phyloP scores from a whole-genome alignment of 2,888 invertebrate species.

The Campoplex nolae region DNA sequence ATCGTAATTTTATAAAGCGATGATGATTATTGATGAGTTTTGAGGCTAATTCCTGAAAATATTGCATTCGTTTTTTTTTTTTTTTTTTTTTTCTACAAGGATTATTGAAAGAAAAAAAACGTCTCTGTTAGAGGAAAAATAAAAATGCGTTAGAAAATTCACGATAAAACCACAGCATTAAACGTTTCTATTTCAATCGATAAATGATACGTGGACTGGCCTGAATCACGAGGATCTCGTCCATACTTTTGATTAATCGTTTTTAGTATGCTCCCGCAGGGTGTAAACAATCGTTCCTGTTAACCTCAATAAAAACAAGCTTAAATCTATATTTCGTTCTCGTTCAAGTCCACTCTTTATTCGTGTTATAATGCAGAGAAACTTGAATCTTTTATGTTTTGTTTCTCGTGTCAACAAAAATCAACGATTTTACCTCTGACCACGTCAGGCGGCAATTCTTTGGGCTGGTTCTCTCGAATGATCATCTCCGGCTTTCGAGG shows the following conservation, averaged over 20 bases:
- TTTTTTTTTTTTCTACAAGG: conserved; percentile 24
- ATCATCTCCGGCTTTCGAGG: conserved; percentile 94
- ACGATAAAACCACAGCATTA: no score
- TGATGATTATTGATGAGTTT: neutral
- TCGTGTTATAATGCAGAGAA: neutral
- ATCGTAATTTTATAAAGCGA: conserved; percentile 25
- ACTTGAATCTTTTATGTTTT: neutral
- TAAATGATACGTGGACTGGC: no score
- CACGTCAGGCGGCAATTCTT: conserved; percentile 96
- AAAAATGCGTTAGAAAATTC: conserved; percentile 58
- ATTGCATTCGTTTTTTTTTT: conserved; percentile 28
- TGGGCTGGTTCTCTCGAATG: conserved; percentile 96
- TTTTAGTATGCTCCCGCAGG: conserved; percentile 59
- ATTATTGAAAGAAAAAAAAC: conserved; percentile 31
- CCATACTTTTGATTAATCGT: conserved; percentile 61
- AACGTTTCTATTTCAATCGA: no score
- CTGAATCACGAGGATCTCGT: conserved; percentile 61
- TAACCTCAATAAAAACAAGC: no score
- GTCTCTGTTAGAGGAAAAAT: conserved; percentile 35
- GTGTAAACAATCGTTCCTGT: conserved; percentile 43
- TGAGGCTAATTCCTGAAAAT: neutral
- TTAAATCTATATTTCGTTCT: no score
- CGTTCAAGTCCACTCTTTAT: no score
- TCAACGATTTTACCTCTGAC: conserved; percentile 90
- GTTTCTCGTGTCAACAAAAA: conserved; percentile 27